phyloP scores from a whole-genome alignment of 2,113 vertebrate species.

The Silurus glanis region DNA sequence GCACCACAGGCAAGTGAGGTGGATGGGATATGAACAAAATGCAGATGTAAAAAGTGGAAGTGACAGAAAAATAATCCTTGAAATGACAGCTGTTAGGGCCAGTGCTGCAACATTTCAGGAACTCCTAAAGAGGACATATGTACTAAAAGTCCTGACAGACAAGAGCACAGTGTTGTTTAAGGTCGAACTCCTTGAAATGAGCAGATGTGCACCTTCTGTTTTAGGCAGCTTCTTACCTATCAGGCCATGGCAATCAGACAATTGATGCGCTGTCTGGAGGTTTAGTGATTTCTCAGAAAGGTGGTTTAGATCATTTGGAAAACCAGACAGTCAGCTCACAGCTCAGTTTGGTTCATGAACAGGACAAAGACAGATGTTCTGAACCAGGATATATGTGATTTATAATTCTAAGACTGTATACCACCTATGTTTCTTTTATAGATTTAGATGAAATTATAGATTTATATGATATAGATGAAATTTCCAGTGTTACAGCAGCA shows the following conservation, averaged over 20 bases:
- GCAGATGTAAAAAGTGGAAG: background rate
- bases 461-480: no score
- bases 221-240: background rate
- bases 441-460: no score
- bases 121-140: background rate
- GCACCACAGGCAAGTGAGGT: background rate
- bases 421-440: background rate
- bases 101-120: background rate
- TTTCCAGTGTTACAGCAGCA: background rate
- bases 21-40: background rate
- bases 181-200: background rate
- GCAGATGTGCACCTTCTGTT: background rate
- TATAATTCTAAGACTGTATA: background rate
- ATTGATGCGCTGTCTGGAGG: background rate
- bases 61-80: background rate
- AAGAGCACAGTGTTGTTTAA: background rate
- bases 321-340: background rate
- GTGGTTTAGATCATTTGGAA: background rate
- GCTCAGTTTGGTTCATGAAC: background rate
- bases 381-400: background rate
- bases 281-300: background rate
- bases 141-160: background rate
- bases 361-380: background rate
- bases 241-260: background rate
- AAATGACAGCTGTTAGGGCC: background rate